These are phyloP conservation scores for Megaceryle maxima DNA, from an alignment of 2,113 vertebrate species.

Conservation along the genomic window DNA sequence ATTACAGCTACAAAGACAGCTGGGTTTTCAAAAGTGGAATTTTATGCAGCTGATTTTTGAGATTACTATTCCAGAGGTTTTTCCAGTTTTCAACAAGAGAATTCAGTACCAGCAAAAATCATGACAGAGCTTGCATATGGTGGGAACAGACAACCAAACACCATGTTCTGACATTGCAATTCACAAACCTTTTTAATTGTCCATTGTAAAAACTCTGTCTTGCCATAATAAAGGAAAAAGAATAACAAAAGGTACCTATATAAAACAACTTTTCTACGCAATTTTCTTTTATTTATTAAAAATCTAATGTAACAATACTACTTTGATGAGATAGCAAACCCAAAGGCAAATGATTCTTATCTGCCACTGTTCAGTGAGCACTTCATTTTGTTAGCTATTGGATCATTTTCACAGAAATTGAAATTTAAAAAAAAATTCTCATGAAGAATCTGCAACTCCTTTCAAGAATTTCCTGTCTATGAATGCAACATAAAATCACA, in stretches of 20 bases:
- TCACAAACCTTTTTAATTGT: not conserved
- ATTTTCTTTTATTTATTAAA: not conserved
- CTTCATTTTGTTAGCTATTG: not conserved
- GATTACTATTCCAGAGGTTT: not conserved
- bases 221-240: not conserved
- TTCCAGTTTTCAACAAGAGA: not conserved
- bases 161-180: not conserved
- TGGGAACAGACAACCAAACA: not conserved
- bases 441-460: slow-evolving; percentile 47
- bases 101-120: not conserved
- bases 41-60: slow-evolving; percentile 10
- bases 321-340: not conserved
- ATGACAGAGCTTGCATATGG: not conserved
- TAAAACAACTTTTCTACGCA: not conserved
- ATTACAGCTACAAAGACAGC: slow-evolving; percentile 19
- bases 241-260: not conserved
- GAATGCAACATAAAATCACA: slow-evolving; percentile 64
- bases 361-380: not conserved
- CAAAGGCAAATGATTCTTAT: not conserved
- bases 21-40: slow-evolving; percentile 30
- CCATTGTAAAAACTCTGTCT: not conserved
- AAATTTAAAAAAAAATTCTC: not conserved
- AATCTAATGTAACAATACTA: not conserved
- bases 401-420: not conserved
- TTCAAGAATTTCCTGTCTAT: slow-evolving; percentile 62